phyloP scores from a whole-genome alignment of 2,113 vertebrate genomes.

The Odocoileus hemionus region DNA sequence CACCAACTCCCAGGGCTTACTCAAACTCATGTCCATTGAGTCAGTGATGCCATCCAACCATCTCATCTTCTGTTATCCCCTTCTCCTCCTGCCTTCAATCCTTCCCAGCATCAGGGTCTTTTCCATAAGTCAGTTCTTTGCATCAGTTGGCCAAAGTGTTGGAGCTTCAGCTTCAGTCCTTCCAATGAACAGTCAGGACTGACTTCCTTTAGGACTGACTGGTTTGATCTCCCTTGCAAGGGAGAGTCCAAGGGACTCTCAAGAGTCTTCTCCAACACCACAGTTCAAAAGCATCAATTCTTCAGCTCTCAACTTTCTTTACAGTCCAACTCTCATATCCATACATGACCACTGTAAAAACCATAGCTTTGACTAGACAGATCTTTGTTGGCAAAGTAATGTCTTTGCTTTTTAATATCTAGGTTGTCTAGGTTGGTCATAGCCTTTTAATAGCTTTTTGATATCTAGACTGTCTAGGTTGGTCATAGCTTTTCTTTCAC shows the following conservation, averaged over 20 bases:
- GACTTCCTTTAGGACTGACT: neutral
- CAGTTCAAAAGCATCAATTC: neutral
- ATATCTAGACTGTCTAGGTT: neutral
- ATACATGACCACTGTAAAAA: neutral
- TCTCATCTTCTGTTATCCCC: neutral
- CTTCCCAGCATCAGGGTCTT: neutral
- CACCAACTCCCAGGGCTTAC: neutral
- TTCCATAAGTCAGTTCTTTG: neutral
- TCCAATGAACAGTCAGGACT: neutral
- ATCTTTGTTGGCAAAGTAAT: neutral
- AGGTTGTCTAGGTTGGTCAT: neutral
- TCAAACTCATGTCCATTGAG: neutral
- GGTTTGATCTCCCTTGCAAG: neutral
- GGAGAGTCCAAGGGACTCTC: neutral
- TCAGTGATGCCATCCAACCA: neutral
- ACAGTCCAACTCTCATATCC: neutral
- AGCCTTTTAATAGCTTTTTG: neutral
- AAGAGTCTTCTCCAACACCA: neutral
- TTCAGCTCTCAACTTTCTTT: neutral
- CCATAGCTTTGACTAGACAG: neutral
- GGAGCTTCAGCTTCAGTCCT: neutral
- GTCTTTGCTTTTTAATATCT: neutral
- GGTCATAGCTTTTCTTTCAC: neutral
- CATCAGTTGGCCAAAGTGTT: neutral
- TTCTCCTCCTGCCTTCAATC: neutral